phyloP scores from a whole-genome alignment of 2,797 vertebrate species.

The Malurus leucopterus region DNA sequence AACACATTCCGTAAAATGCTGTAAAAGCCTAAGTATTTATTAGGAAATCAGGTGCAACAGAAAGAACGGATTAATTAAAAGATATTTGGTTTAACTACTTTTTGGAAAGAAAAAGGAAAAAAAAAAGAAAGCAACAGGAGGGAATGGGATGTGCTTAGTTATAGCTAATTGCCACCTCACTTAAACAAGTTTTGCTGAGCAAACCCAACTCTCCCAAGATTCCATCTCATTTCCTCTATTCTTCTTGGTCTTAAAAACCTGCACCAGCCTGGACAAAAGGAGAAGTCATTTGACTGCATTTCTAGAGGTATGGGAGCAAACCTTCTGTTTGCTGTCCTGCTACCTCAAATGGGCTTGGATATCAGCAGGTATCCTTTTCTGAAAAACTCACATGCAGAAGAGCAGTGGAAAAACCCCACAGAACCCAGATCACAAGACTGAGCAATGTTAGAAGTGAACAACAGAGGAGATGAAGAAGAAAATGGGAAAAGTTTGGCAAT shows the following conservation, averaged over 20 bases:
- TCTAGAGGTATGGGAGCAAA: background rate
- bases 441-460: fast-evolving
- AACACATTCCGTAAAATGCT: background rate
- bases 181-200: background rate
- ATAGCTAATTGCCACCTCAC: background rate
- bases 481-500: background rate
- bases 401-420: background rate
- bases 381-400: background rate
- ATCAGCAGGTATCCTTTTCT: background rate
- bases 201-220: background rate
- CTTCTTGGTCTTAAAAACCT: background rate
- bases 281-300: background rate
- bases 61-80: background rate
- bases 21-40: background rate
- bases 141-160: background rate
- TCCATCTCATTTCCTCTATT: background rate
- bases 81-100: background rate
- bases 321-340: background rate
- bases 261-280: background rate
- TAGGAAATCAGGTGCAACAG: background rate
- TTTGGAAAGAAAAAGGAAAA: background rate
- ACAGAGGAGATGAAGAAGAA: background rate
- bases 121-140: background rate
- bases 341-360: background rate
- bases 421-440: background rate